phyloP scores from a whole-genome alignment of 2,113 vertebrate genomes.

The Otus sunia region DNA sequence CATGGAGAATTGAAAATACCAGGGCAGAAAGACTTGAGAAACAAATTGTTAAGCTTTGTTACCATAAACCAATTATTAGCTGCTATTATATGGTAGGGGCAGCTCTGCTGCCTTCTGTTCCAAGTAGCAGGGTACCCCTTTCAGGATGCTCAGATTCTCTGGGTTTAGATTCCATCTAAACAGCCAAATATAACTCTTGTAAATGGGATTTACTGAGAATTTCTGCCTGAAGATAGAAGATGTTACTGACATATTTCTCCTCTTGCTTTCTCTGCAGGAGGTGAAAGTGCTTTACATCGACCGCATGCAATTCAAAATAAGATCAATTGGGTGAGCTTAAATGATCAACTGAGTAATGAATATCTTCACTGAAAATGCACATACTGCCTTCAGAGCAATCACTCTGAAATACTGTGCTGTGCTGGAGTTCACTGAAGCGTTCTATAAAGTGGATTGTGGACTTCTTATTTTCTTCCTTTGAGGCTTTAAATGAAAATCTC shows the following conservation, averaged over 20 bases:
- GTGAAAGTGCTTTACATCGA: constrained; percentile 92
- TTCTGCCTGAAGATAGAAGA: not conserved
- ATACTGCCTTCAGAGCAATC: not conserved
- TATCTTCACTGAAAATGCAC: not conserved
- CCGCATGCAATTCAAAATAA: constrained; percentile 84
- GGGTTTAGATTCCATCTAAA: not conserved
- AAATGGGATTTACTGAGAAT: not conserved
- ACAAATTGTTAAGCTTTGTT: not conserved
- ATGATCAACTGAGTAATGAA: not conserved
- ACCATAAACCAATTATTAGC: not conserved
- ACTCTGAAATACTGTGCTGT: not conserved
- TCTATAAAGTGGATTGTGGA: not conserved
- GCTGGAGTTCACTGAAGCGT: not conserved
- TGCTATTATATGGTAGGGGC: not conserved
- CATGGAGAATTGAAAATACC: not conserved
- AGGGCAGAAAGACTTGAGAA: not conserved
- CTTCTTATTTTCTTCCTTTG: not conserved
- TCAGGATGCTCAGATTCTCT: not conserved
- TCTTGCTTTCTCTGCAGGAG: constrained; percentile 78
- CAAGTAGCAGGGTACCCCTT: not conserved
- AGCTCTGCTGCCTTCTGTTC: not conserved
- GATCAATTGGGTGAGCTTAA: constrained; percentile 88
- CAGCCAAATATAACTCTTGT: not conserved
- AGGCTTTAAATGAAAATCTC: not conserved
- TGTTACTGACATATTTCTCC: not conserved